A percentile compares a stretch with the other conserved stretches of the same genome.
Conservation (phyloP, 2,888 invertebrate species). For the Eubasilissa splendida region DNA sequence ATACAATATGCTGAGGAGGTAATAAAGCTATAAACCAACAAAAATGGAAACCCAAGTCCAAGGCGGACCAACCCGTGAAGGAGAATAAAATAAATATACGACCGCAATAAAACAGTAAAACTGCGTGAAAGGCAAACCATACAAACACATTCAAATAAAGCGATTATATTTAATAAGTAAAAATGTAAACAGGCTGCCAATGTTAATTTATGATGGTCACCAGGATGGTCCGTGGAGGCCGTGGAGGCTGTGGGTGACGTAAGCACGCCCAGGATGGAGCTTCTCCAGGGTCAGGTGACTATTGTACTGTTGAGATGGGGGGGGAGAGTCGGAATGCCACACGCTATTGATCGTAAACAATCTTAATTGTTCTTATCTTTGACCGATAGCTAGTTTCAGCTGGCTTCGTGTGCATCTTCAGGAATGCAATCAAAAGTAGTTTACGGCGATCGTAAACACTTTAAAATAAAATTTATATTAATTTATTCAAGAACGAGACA, state of each 20-base stretch:
- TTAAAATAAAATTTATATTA: too few relatives aligned
- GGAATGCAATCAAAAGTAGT: too few relatives aligned
- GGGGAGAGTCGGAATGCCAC: too few relatives aligned
- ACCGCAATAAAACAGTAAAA: slow-evolving; percentile 54
- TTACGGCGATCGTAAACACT: too few relatives aligned
- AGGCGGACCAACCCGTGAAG: slow-evolving; percentile 44
- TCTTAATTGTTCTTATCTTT: too few relatives aligned
- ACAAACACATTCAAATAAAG: slow-evolving; percentile 58
- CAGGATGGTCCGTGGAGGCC: not conserved
- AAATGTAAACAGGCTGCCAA: slow-evolving; percentile 59
- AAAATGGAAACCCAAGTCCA: slow-evolving; percentile 31
- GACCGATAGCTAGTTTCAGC: too few relatives aligned
- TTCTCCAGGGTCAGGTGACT: not conserved
- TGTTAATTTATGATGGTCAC: slow-evolving; percentile 54
- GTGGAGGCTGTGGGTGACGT: not conserved
- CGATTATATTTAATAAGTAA: slow-evolving; percentile 59
- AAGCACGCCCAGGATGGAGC: not conserved
- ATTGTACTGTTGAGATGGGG: too few relatives aligned
- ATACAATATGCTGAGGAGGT: slow-evolving; percentile 47
- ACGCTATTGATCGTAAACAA: too few relatives aligned
- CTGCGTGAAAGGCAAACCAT: slow-evolving; percentile 54
- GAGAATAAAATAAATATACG: slow-evolving; percentile 55
- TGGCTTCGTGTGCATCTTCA: too few relatives aligned
- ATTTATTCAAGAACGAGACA: too few relatives aligned
- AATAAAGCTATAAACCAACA: slow-evolving; percentile 56